These are phyloP conservation scores for Craniophora ligustri DNA, from an alignment of 2,888 invertebrate species.

Conservation along the genomic window DNA sequence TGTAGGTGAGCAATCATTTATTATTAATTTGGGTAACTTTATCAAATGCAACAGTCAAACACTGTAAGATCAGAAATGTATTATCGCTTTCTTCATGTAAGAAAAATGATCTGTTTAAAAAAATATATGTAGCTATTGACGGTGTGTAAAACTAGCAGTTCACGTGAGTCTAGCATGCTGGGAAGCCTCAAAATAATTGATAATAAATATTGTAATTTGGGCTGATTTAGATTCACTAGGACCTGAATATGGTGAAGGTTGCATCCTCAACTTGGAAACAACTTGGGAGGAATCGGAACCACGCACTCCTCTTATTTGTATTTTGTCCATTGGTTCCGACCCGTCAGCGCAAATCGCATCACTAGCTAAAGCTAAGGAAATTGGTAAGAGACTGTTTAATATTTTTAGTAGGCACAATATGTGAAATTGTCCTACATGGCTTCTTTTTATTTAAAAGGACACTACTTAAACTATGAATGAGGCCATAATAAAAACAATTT, in stretches of 20 bases:
- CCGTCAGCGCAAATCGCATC: slow-evolving; percentile 97
- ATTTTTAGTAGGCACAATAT: too few species aligned
- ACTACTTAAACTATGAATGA: too few species aligned
- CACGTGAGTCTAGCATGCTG: too few species aligned
- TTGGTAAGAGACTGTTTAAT: slow-evolving; percentile 90
- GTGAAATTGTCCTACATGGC: too few species aligned
- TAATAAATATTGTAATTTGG: neutral
- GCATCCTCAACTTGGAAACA: slow-evolving; percentile 96
- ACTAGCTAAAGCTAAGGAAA: slow-evolving; percentile 95
- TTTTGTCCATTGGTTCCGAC: slow-evolving; percentile 98
- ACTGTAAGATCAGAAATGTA: too few species aligned
- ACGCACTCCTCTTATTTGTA: slow-evolving; percentile 96
- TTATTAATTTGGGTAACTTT: neutral
- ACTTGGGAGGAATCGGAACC: slow-evolving; percentile 97
- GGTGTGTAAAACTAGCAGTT: too few species aligned
- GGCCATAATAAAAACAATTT: too few species aligned
- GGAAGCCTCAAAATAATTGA: too few species aligned
- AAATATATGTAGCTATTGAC: too few species aligned
- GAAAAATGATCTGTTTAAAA: too few species aligned
- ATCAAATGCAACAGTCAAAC: neutral
- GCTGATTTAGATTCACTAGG: slow-evolving; percentile 92
- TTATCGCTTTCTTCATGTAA: too few species aligned
- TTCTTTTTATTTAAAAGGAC: too few species aligned
- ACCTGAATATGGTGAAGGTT: slow-evolving; percentile 96
- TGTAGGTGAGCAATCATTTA: slow-evolving; percentile 89